Base-by-base conservation (phyloP, 2,797 vertebrate genomes). In the Clarias fuscus region DNA sequence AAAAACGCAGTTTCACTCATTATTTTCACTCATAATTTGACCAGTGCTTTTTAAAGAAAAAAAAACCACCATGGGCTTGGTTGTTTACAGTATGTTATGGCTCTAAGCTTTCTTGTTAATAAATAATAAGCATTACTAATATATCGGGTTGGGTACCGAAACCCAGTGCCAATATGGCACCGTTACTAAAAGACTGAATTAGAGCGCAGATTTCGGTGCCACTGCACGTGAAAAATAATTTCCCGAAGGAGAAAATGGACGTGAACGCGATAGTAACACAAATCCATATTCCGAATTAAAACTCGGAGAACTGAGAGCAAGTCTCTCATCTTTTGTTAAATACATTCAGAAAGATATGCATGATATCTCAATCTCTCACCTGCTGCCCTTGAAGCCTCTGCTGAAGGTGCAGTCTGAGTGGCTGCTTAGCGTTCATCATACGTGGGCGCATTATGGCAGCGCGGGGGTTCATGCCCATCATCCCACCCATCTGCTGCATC, bases 361-460 rank as follows among this genome's bases (percentile, higher is more conserved):
- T 4, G 0, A 61, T 24, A 61, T 78, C 56, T 30, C 6, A 1
- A 15, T 4, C 24, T 27, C 76, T 88, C 93, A 99, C 98, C 97
- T 99, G 98, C 88, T 98, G 98, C 84, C 98, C 97, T 91, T 99
- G 98, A 20, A 99, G 95, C 90, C 98, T 96, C 93, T 99, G 98
- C 93, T 99, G 98, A 56, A 99, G 97, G 91, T 99, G 98, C 93
- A 98, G 95, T 84, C 98, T 92, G n/a, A 99, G 95, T 24, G 98
- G 98, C 91, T 98, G 99, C 67, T 96, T 96, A 77, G 97, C 95
- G 15, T 89, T 97, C 84, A 96, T 93, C 95, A 96, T 97, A 71
- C 97, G 96, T 67, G 97, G 97, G 59, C 97, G 96, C 93, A 97
- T 95, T 90, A 97, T 91, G 65, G 86, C 96, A 70, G 96, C 94